Conservation (phyloP, 2,113 vertebrate species). For the Brachyhypopomus occidentalis region DNA sequence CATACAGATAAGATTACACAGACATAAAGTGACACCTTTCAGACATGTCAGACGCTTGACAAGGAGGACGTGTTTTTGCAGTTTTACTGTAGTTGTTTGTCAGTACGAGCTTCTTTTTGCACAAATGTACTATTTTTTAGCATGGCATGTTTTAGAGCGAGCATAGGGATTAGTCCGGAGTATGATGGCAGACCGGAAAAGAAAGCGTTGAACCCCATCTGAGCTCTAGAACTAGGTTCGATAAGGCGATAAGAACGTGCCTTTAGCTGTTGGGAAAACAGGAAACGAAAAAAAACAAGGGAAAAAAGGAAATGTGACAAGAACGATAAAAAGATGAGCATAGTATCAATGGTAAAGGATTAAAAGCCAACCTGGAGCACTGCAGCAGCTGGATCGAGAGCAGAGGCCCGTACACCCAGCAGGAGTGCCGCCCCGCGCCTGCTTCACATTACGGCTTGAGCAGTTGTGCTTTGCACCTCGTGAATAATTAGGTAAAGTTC, state of each 20-base stretch:
- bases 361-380: not conserved
- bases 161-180: slow-evolving; percentile 19
- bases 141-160: not conserved
- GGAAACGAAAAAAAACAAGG: not conserved
- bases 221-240: slow-evolving; percentile 4
- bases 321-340: slow-evolving; percentile 12
- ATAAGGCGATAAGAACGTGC: not conserved
- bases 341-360: not conserved
- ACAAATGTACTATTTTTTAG: not conserved
- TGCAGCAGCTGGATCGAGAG: not conserved
- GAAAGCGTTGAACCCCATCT: slow-evolving; percentile 29
- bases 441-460: not conserved
- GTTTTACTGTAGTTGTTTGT: not conserved
- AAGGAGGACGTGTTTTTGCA: not conserved
- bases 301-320: not conserved
- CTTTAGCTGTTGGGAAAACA: not conserved
- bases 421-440: not conserved
- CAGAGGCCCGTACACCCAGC: not conserved
- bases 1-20: not conserved
- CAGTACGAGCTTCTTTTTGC: not conserved
- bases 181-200: slow-evolving; percentile 33
- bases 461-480: not conserved
- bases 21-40: not conserved
- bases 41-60: not conserved
- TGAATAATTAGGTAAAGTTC: slow-evolving; percentile 6